phyloP scores from a whole-genome alignment of 2,888 invertebrate species.

The Sturmia bella region DNA sequence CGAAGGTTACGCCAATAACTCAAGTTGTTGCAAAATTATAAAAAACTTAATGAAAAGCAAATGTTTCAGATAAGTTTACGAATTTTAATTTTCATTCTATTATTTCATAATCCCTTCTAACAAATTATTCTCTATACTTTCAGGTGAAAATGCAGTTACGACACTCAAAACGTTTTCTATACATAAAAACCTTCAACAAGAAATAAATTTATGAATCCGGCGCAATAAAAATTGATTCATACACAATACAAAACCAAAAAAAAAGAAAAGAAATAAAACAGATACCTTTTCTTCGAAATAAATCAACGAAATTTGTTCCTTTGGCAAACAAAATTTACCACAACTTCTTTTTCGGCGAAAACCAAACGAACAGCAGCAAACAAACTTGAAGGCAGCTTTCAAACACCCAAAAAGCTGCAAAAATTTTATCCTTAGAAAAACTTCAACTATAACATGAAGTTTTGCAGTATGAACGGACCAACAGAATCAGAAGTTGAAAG shows the following conservation, averaged over 20 bases:
- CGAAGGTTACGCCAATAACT: too few relatives aligned
- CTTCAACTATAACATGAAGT: slow-evolving; percentile 83
- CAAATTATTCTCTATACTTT: slow-evolving; percentile 18
- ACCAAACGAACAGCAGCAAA: background rate
- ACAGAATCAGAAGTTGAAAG: slow-evolving; percentile 86
- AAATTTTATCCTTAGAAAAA: slow-evolving; percentile 6
- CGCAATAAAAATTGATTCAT: background rate
- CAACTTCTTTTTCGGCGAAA: background rate
- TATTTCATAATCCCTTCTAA: slow-evolving; percentile 2
- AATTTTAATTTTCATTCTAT: background rate
- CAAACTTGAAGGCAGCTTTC: background rate
- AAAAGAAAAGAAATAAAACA: background rate
- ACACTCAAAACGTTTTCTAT: slow-evolving; percentile 58
- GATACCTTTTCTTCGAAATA: background rate
- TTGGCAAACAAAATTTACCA: slow-evolving; percentile 2
- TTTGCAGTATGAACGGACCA: slow-evolving; percentile 83
- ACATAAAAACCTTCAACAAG: slow-evolving; percentile 58
- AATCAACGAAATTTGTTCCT: too few relatives aligned
- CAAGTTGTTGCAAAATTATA: too few relatives aligned
- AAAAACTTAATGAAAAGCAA: too few relatives aligned
- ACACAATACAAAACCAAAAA: too few relatives aligned
- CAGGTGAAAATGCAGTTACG: slow-evolving; percentile 65
- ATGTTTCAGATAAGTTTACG: too few relatives aligned
- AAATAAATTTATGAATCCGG: slow-evolving; percentile 16
- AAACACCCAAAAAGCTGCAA: background rate